Evolutionary conservation across 2,888 invertebrate species (phyloP), one percentile per base, ranked within the genome.

Genomic region (Habrosyne pyritoides): DNA sequence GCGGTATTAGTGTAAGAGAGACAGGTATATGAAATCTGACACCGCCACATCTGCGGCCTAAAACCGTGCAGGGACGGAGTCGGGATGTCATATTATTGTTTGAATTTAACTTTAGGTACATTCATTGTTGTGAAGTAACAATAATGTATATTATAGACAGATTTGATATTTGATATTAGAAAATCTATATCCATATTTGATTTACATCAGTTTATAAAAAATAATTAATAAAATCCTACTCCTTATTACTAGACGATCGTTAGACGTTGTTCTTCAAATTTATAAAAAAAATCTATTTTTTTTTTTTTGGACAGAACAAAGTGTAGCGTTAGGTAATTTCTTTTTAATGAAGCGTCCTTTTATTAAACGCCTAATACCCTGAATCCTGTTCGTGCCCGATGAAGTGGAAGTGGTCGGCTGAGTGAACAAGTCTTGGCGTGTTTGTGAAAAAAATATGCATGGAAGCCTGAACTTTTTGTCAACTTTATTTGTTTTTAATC

Each of bases 31-130:
- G 90, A 84, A 90, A 91, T 81, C 68, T 50, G 88, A 91, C 72
- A 89, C 86, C 83, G 68, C 71, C 81, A 86, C 89, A 91, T 90
- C 90, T 90, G 89, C 86, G 84, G 76, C 79, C 83, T 87, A 85
- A 88, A 89, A 86, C 87, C 82, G 74, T 63, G 71, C 86, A 86
- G 86, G 77, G 81, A 67, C 71, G 83, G 54, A 83, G 67, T 81
- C 61, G 60, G 76, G 60, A 60, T 60, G 60, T 14, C 42, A 42
- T 42, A 70, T 74, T 76, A 68, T 72, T 73, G 67, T 73, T 42
- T 14, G 18, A 42, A 42, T 42, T 42, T 42, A 42, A 42, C 8
- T 42, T 42, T 42, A 42, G 18, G 3, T 30, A 33, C 33, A 70
- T 71, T 68, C 65, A 72, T 72, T 73, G 63, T 66, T n/a, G n/a